These are phyloP conservation scores for Lepidurus apus DNA, from an alignment of 1,140 invertebrate genomes.

Conservation along the genomic window DNA sequence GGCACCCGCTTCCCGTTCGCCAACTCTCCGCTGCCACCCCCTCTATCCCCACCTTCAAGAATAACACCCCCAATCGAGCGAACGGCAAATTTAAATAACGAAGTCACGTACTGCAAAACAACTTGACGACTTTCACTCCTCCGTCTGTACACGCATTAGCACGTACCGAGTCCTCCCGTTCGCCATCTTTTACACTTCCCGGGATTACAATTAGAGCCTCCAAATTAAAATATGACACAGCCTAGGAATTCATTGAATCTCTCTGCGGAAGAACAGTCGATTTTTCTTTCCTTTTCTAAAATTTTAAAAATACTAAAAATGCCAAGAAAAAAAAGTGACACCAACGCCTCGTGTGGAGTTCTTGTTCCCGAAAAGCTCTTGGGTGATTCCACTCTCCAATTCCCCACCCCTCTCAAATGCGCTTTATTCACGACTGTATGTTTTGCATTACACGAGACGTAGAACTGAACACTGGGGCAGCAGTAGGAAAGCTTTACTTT, in stretches of 20 bases:
- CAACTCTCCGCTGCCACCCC: neutral
- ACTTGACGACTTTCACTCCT: neutral
- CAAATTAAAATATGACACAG: no score
- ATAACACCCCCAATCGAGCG: neutral
- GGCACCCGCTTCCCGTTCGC: neutral
- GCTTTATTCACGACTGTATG: neutral
- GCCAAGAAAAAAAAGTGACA: no score
- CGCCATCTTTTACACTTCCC: neutral
- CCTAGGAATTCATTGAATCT: no score
- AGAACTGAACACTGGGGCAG: neutral
- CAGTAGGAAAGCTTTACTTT: neutral
- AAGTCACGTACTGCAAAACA: neutral
- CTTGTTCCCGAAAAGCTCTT: no score
- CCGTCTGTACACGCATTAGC: neutral
- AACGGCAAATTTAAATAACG: neutral
- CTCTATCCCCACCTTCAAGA: neutral
- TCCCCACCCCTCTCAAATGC: neutral
- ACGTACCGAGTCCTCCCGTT: neutral
- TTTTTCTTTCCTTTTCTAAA: no score
- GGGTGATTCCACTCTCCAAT: no score
- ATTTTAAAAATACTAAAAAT: no score
- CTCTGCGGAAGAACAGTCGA: no score
- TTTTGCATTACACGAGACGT: neutral
- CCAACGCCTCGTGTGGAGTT: no score
- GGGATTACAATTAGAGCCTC: neutral